phyloP scores from a whole-genome alignment of 1,140 invertebrate species.

The Odontomachus brunneus region DNA sequence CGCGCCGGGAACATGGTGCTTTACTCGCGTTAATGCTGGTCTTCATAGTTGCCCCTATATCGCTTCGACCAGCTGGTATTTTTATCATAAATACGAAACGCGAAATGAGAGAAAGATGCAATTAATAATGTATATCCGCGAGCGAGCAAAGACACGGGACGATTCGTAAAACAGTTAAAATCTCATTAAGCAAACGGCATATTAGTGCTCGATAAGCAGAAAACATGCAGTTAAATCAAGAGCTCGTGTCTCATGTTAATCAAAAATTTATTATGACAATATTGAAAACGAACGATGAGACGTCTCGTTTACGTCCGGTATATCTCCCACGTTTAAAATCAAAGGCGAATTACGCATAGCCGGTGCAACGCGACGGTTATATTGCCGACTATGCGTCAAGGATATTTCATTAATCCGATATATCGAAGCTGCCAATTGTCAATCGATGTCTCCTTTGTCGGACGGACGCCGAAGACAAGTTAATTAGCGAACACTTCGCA shows the following conservation, averaged over 20 bases:
- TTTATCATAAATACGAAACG: constrained; percentile 19
- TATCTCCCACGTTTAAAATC: neutral
- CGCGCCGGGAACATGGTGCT: constrained; percentile 15
- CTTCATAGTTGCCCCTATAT: constrained; percentile 7
- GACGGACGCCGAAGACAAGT: neutral
- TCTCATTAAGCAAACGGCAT: neutral
- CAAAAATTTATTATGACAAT: neutral
- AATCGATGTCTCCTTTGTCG: constrained; percentile 37
- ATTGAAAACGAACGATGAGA: neutral
- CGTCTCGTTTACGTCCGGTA: constrained; percentile 7
- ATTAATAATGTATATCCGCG: constrained; percentile 17
- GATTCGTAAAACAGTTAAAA: constrained; percentile 3
- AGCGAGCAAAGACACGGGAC: too few species aligned
- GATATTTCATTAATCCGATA: constrained; percentile 46
- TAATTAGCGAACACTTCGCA: constrained; percentile 31
- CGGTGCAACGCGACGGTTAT: neutral
- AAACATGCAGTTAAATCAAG: constrained; percentile 5
- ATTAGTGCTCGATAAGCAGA: neutral
- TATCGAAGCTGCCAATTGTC: constrained; percentile 24
- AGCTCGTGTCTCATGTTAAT: neutral
- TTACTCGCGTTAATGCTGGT: constrained; percentile 29
- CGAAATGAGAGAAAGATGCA: neutral
- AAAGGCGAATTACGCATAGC: constrained; percentile 6
- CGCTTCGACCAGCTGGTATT: constrained; percentile 12
- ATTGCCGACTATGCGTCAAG: neutral